These are phyloP conservation scores for Chloropsis cyanopogon DNA, from an alignment of 2,113 vertebrate genomes.

Conservation along the genomic window DNA sequence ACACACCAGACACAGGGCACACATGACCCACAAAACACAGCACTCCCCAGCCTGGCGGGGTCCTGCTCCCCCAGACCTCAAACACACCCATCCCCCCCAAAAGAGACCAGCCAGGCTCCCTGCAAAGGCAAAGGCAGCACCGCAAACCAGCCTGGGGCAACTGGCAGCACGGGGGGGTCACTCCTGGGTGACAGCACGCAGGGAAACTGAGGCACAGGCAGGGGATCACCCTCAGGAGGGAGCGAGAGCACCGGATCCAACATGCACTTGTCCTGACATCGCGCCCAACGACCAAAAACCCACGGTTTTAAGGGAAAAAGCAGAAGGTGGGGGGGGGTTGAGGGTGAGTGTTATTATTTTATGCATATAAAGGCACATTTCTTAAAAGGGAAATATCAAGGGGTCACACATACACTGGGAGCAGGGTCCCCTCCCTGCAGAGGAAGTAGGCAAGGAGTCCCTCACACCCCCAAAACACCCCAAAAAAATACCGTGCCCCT, in stretches of 20 bases:
- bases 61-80: neutral
- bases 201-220: neutral
- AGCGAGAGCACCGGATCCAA: neutral
- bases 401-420: fast-evolving
- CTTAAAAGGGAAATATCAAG: neutral
- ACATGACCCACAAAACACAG: neutral
- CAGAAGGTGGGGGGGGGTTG: neutral
- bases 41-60: fast-evolving
- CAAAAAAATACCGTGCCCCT: neutral
- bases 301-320: neutral
- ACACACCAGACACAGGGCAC: neutral
- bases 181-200: neutral
- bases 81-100: neutral
- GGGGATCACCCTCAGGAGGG: neutral
- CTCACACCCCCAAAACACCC: neutral
- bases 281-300: neutral
- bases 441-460: neutral
- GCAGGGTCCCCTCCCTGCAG: fast-evolving
- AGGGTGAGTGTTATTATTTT: neutral
- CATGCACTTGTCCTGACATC: neutral
- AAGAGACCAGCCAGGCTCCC: neutral
- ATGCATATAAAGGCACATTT: neutral
- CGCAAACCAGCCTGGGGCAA: neutral
- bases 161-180: neutral
- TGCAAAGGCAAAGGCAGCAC: neutral